Conservation (phyloP, 1,140 invertebrate species). For the Papilio polyxenes region DNA sequence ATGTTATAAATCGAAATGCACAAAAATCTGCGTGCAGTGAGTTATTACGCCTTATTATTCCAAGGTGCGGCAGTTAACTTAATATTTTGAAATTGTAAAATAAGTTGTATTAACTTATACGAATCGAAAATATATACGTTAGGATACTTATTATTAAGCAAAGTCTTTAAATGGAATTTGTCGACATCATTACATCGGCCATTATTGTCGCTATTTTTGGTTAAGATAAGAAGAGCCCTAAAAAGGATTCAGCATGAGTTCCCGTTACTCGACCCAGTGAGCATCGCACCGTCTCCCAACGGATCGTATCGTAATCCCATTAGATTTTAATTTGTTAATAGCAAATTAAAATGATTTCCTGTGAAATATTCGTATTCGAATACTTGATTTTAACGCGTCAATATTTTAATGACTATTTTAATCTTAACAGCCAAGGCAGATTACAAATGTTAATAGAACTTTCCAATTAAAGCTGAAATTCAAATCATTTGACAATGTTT, state of each 20-base stretch:
- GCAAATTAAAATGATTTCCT: background rate
- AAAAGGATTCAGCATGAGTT: background rate
- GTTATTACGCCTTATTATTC: background rate
- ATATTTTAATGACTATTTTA: too few species aligned
- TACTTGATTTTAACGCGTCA: background rate
- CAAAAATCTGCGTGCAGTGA: too few species aligned
- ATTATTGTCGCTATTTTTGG: slow-evolving; percentile 24
- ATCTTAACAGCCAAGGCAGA: too few species aligned
- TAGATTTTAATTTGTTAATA: background rate
- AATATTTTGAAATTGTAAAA: background rate
- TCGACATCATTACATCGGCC: background rate
- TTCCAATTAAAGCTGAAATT: too few species aligned
- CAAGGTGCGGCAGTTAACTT: background rate
- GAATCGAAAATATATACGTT: background rate
- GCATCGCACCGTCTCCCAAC: background rate
- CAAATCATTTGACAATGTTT: too few species aligned
- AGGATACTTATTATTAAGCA: background rate
- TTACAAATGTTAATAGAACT: too few species aligned
- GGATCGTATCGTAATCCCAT: background rate
- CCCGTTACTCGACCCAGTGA: background rate
- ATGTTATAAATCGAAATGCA: too few species aligned
- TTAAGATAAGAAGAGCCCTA: background rate
- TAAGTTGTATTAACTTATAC: background rate
- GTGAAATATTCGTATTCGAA: background rate
- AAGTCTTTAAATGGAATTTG: background rate